These are phyloP conservation scores for Galbula dea DNA, from an alignment of 2,113 vertebrate genomes.

Conservation along the genomic window DNA sequence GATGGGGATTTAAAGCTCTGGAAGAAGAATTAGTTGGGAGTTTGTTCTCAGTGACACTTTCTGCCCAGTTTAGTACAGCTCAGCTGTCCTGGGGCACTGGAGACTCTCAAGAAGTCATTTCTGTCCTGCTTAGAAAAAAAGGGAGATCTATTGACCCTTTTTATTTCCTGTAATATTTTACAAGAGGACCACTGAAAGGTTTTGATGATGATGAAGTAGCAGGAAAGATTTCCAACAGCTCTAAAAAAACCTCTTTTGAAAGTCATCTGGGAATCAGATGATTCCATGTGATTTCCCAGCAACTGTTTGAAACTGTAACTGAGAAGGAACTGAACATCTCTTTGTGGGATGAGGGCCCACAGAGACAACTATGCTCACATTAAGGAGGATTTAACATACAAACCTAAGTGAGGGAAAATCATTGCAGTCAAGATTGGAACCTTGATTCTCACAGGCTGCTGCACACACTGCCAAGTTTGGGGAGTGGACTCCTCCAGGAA, in stretches of 20 bases:
- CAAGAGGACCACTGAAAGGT: background rate
- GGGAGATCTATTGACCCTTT: background rate
- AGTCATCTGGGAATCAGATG: background rate
- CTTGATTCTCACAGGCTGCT: background rate
- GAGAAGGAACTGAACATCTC: background rate
- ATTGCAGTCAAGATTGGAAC: background rate
- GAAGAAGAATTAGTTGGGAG: rapidly evolving
- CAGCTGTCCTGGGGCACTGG: background rate
- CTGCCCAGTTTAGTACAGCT: background rate
- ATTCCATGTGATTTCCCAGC: background rate
- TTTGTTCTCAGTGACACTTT: background rate
- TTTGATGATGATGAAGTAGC: background rate
- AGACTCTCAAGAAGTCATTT: background rate
- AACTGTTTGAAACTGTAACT: background rate
- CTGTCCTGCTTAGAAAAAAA: background rate
- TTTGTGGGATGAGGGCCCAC: background rate
- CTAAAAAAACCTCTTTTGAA: background rate
- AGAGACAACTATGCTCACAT: background rate
- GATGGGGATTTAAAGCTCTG: rapidly evolving
- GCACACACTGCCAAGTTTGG: background rate
- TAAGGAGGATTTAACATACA: background rate
- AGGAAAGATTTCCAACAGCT: background rate
- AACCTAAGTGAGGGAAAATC: background rate
- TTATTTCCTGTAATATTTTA: background rate
- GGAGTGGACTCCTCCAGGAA: background rate